These are phyloP conservation scores for Enteromius fasciolatus DNA, from an alignment of 2,797 vertebrate genomes.

Conservation along the genomic window DNA sequence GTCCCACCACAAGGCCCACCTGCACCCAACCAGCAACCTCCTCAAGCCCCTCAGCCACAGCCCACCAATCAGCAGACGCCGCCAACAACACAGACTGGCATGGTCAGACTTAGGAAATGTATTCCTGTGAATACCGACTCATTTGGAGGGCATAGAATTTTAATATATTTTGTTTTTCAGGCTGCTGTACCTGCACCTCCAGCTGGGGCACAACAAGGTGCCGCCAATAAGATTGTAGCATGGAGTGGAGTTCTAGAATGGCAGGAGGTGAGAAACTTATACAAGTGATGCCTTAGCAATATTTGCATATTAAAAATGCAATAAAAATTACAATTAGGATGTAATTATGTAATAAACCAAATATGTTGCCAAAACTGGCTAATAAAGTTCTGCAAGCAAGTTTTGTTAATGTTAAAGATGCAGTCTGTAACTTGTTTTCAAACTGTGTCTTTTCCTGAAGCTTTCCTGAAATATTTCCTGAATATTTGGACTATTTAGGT, in stretches of 20 bases:
- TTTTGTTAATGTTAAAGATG: background rate
- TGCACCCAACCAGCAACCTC: slow-evolving; percentile 68
- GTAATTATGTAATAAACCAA: background rate
- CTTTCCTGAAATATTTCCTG: too few species aligned
- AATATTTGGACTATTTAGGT: too few species aligned
- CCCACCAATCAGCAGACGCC: slow-evolving; percentile 69
- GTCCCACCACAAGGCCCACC: slow-evolving; percentile 74
- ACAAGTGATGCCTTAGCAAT: background rate
- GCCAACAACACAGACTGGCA: slow-evolving; percentile 69
- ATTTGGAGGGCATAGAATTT: background rate
- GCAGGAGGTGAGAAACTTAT: slow-evolving; percentile 86
- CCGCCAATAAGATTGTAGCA: slow-evolving; percentile 88
- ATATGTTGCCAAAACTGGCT: background rate
- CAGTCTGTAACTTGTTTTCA: too few species aligned
- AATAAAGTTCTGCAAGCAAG: background rate
- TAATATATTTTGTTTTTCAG: slow-evolving; percentile 57
- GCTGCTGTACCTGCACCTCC: slow-evolving; percentile 64
- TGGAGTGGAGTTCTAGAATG: slow-evolving; percentile 93
- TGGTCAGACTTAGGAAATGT: slow-evolving; percentile 71
- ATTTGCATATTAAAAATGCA: background rate
- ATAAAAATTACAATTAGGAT: background rate
- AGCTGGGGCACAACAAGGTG: slow-evolving; percentile 71
- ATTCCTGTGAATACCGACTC: background rate
- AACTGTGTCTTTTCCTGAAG: too few species aligned
- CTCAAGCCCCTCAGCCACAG: slow-evolving; percentile 70